A percentile compares a stretch with the other conserved stretches of the same genome.
phyloP scores from a whole-genome alignment of 2,113 vertebrate genomes.

The Ptilonorhynchus violaceus region DNA sequence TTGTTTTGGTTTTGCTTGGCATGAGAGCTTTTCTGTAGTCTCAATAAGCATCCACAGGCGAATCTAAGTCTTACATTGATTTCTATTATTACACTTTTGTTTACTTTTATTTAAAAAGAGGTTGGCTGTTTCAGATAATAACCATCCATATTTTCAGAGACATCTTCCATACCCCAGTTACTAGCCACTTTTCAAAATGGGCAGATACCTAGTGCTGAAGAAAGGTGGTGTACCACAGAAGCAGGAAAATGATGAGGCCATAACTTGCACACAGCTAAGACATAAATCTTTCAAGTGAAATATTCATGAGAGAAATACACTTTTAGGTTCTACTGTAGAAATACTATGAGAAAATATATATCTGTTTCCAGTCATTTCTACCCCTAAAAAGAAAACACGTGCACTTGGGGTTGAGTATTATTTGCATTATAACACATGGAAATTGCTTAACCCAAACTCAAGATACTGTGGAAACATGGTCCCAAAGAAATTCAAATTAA shows the following conservation, averaged over 20 bases:
- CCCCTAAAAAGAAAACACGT: not conserved
- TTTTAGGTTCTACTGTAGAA: not conserved
- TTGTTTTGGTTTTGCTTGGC: not conserved
- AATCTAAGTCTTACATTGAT: not conserved
- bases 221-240: not conserved
- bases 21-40: not conserved
- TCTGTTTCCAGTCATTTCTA: not conserved
- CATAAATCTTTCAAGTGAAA: not conserved
- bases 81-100: rapidly evolving
- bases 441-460: not conserved
- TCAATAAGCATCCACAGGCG: not conserved
- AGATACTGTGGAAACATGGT: not conserved
- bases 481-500: not conserved
- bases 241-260: not conserved
- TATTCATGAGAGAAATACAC: not conserved
- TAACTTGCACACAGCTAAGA: not conserved
- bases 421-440: not conserved
- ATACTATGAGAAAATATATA: not conserved
- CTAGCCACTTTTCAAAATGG: not conserved
- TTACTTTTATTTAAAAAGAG: not conserved
- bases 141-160: not conserved
- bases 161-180: not conserved
- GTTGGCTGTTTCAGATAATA: not conserved
- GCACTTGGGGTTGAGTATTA: not conserved
- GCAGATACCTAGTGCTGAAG: not conserved